Evolutionary conservation across 1,140 invertebrate species (phyloP).

Genomic region (Tyrophagus putrescentiae): DNA sequence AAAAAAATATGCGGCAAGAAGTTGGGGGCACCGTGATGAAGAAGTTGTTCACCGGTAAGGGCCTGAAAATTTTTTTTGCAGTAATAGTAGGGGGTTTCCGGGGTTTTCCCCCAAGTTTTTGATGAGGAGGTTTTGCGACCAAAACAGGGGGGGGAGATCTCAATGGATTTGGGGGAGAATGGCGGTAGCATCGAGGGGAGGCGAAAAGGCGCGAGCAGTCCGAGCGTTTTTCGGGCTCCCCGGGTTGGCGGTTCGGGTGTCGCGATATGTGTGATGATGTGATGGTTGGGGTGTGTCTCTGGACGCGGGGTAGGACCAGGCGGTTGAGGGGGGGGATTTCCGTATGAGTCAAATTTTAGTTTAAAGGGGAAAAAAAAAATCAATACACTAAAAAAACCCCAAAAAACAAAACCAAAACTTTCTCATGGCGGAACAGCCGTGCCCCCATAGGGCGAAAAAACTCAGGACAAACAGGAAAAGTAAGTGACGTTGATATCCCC

Average conservation of each 20-base stretch:
- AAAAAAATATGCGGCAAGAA: constrained; percentile 80
- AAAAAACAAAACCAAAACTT: too few species aligned
- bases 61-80: background rate
- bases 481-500: background rate
- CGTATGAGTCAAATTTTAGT: too few species aligned
- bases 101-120: too few species aligned
- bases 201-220: background rate
- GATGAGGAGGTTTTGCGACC: too few species aligned
- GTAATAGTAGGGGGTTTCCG: background rate
- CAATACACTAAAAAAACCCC: too few species aligned
- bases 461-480: background rate
- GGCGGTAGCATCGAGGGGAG: background rate
- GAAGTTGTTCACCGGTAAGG: constrained; percentile 33
- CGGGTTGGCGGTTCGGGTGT: too few species aligned
- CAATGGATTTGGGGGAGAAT: background rate
- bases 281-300: too few species aligned
- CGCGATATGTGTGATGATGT: too few species aligned
- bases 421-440: background rate
- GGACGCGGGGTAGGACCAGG: too few species aligned
- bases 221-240: background rate
- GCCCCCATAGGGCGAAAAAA: background rate
- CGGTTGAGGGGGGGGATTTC: too few species aligned
- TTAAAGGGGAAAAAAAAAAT: too few species aligned
- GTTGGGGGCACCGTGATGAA: constrained; percentile 73
- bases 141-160: too few species aligned